These are phyloP conservation scores for Anolis apletophallus DNA, from an alignment of 2,797 vertebrate genomes.

Conservation along the genomic window DNA sequence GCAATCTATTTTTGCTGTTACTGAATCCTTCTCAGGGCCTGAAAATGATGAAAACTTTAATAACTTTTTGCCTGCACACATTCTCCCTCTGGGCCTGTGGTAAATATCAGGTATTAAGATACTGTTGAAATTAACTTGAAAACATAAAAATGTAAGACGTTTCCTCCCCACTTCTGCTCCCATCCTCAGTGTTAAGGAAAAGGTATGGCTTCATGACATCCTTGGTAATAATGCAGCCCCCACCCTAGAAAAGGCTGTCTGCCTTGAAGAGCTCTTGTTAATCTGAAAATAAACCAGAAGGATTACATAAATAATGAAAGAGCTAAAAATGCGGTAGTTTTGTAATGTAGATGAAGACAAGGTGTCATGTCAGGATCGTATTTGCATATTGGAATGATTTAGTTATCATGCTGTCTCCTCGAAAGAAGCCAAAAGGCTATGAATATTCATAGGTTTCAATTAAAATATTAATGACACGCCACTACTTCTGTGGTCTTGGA, in stretches of 20 bases:
- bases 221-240: slow-evolving; percentile 2
- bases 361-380: slow-evolving; percentile 71
- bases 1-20: slow-evolving; percentile 27
- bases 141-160: neutral
- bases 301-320: slow-evolving; percentile 78
- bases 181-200: slow-evolving; percentile 23
- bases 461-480: slow-evolving; percentile 80
- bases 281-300: slow-evolving; percentile 54
- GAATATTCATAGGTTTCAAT: slow-evolving; percentile 78
- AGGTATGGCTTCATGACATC: slow-evolving; percentile 39
- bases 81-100: slow-evolving; percentile 48
- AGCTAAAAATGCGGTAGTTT: slow-evolving; percentile 69
- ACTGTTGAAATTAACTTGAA: slow-evolving; percentile 45
- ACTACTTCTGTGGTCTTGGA: slow-evolving; percentile 72
- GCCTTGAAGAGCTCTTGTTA: slow-evolving; percentile 49
- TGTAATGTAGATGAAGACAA: slow-evolving; percentile 77
- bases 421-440: slow-evolving; percentile 66
- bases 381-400: slow-evolving; percentile 79
- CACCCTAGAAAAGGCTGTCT: slow-evolving; percentile 45
- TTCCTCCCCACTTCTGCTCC: neutral
- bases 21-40: slow-evolving; percentile 3
- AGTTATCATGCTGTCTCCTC: slow-evolving; percentile 67
- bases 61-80: slow-evolving; percentile 1
- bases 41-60: slow-evolving; percentile 51
- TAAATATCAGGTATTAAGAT: slow-evolving; percentile 30